Base-by-base conservation (phyloP, 1,140 invertebrate genomes). In the Goniozus legneri region DNA sequence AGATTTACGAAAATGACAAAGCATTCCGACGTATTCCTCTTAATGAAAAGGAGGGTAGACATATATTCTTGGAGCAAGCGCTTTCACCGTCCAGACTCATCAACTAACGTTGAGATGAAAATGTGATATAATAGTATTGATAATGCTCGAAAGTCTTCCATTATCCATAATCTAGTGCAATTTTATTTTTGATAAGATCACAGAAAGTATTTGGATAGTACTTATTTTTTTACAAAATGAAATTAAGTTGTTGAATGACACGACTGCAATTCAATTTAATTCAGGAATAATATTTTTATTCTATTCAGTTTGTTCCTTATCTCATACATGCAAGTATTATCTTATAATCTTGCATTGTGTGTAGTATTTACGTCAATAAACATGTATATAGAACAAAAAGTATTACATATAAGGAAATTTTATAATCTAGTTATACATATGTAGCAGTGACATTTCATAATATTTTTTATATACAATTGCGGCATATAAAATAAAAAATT, bases 41-140 rank as follows among this genome's bases (percentile, higher is more conserved):
- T 54, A 77, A 70, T 59, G 64, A 80, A 18, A 80, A 77, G 52
- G 79, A 82, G 36, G 81, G 79, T 50, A 62, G 77, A 51, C 79
- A 73, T 37, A 53, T 81, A 47, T 81, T 82, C 65, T 66, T 81
- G 54, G 81, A 81, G 55, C 79, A 82, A 69, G 80, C 81, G 27
- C 58, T 82, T 44, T 81, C 77, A 42, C 79, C 80, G 12, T 77
- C 80, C 32, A 80, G 80, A 64, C 77, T 81, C 41, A 77, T 77
- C 44, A 77, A 52, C 3, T 75, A 27, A 27, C 24, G 24, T 6
- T 27, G 24, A 27, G 10, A 27, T 6, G 24, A 10, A 27, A 27
- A 27, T 6, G 24, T 27, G 24, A 27, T 27, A 27, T 27, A 27
- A n/a, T n/a, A n/a, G n/a, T n/a, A n/a, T n/a, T n/a, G n/a, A n/a